Evolutionary conservation across 2,113 vertebrate species (phyloP).

Genomic region (Phodopus roborovskii): DNA sequence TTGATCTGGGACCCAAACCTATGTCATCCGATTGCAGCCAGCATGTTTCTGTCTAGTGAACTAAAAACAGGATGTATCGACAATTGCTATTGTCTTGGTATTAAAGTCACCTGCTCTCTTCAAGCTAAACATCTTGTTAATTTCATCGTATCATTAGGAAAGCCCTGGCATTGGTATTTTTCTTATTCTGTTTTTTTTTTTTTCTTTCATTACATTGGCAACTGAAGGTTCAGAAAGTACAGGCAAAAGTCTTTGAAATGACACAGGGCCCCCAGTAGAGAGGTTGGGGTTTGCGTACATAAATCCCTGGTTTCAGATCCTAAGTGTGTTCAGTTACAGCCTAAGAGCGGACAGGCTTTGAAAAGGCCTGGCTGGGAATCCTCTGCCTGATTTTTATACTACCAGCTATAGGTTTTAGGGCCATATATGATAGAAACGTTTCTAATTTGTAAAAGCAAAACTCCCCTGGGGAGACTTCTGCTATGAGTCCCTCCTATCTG

Average conservation of each 20-base stretch:
- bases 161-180: not conserved
- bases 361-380: not conserved
- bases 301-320: not conserved
- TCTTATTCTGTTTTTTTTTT: not conserved
- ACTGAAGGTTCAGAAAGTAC: not conserved
- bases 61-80: not conserved
- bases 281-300: not conserved
- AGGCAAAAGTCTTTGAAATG: not conserved
- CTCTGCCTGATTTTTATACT: not conserved
- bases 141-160: not conserved
- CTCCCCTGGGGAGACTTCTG: not conserved
- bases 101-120: not conserved
- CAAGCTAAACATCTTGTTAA: not conserved
- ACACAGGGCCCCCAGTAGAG: not conserved
- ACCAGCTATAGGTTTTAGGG: not conserved
- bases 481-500: not conserved
- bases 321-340: fast-evolving
- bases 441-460: slow-evolving; percentile 18
- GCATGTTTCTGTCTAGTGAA: not conserved
- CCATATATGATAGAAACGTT: not conserved
- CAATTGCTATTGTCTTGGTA: not conserved
- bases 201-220: not conserved
- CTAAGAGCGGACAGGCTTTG: not conserved
- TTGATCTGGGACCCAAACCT: not conserved
- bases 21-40: not conserved